These are phyloP conservation scores for Caenorhabditis uteleia DNA, from an alignment of 2,888 invertebrate genomes.

Conservation along the genomic window DNA sequence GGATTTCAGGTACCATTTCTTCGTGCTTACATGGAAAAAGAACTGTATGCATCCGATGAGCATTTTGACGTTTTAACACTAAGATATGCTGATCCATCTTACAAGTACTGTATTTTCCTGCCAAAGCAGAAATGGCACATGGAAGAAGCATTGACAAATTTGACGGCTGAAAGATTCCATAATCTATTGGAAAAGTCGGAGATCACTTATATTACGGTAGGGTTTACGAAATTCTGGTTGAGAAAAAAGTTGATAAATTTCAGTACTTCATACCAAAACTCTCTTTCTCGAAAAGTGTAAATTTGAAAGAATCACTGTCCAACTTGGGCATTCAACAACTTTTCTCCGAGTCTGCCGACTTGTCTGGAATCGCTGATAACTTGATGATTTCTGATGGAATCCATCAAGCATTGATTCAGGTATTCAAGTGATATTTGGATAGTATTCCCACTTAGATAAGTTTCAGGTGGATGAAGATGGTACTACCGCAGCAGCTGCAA, in stretches of 20 bases:
- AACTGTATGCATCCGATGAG: slow-evolving; percentile 20
- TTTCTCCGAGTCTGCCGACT: slow-evolving; percentile 22
- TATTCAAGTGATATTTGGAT: no score
- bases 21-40: slow-evolving; percentile 3
- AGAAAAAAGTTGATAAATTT: slow-evolving; percentile 1
- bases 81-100: slow-evolving; percentile 39
- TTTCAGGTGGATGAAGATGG: slow-evolving; percentile 56
- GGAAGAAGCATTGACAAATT: slow-evolving; percentile 10
- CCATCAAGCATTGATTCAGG: slow-evolving; percentile 61
- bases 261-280: slow-evolving; percentile 32
- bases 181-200: neutral
- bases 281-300: slow-evolving; percentile 16
- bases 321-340: slow-evolving; percentile 21
- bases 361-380: slow-evolving; percentile 23
- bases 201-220: slow-evolving; percentile 10
- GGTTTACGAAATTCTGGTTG: neutral
- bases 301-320: slow-evolving; percentile 9
- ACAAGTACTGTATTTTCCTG: slow-evolving; percentile 48
- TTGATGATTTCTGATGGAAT: slow-evolving; percentile 54
- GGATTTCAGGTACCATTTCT: slow-evolving; percentile 17
- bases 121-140: slow-evolving; percentile 54
- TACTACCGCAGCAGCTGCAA: slow-evolving; percentile 53
- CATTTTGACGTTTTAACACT: slow-evolving; percentile 31
- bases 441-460: no score
- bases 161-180: slow-evolving; percentile 14